Conservation (phyloP, 2,888 invertebrate species). For the Apodemia duryi region DNA sequence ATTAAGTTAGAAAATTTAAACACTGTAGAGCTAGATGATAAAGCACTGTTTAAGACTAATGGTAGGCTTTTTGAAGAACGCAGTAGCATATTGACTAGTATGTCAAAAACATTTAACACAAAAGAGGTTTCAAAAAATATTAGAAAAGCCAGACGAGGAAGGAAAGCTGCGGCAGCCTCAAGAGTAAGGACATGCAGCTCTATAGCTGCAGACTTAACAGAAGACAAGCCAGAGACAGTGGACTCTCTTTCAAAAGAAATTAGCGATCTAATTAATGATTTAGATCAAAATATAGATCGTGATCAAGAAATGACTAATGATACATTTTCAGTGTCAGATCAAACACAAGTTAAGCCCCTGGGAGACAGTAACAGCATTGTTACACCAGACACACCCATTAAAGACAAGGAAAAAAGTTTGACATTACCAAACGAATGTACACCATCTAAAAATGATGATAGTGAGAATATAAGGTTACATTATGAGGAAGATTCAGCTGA, state of each 20-base stretch:
- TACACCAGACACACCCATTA: slow-evolving; percentile 58
- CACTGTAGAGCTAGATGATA: slow-evolving; percentile 78
- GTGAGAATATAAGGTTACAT: slow-evolving; percentile 67
- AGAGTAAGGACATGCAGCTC: slow-evolving; percentile 40
- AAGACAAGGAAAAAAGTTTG: slow-evolving; percentile 51
- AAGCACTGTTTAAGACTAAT: slow-evolving; percentile 80
- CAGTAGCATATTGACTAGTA: slow-evolving; percentile 75
- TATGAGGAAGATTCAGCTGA: slow-evolving; percentile 68
- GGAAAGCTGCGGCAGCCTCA: slow-evolving; percentile 59
- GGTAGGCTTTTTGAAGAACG: slow-evolving; percentile 75
- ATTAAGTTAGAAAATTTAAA: slow-evolving; percentile 67
- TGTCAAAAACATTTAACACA: slow-evolving; percentile 76
- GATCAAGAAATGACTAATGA: slow-evolving; percentile 50
- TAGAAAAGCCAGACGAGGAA: slow-evolving; percentile 66
- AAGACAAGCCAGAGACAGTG: slow-evolving; percentile 62
- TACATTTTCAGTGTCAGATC: slow-evolving; percentile 39
- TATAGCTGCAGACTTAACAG: slow-evolving; percentile 45
- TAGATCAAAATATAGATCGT: slow-evolving; percentile 64
- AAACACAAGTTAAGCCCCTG: slow-evolving; percentile 56
- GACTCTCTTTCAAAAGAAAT: slow-evolving; percentile 71
- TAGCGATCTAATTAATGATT: slow-evolving; percentile 65
- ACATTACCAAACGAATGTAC: slow-evolving; percentile 53
- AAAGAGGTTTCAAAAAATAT: slow-evolving; percentile 72
- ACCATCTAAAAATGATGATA: slow-evolving; percentile 64
- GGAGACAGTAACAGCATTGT: slow-evolving; percentile 57